Conservation (phyloP, 37 sponge, comb jelly and placozoan genomes). For the Geodia barretti region DNA sequence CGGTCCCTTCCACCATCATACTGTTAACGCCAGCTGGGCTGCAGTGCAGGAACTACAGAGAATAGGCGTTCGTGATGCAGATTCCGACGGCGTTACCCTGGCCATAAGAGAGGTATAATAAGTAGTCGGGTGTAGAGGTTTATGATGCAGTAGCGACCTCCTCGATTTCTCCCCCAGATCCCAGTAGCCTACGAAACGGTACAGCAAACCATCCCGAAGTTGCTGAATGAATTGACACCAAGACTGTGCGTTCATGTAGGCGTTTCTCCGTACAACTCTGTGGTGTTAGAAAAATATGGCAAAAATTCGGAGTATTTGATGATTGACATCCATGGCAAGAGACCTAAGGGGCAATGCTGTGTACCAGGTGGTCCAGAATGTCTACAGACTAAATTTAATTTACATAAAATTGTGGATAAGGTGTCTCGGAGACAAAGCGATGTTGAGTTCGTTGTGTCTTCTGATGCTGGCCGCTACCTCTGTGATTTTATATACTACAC, state of each 20-base stretch:
- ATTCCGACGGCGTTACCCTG: background rate
- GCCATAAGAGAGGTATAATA: slow-evolving; percentile 23
- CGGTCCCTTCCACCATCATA: slow-evolving; percentile 64
- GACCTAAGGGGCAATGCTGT: slow-evolving; percentile 10
- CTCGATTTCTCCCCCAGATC: slow-evolving; percentile 7
- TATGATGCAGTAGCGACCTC: background rate
- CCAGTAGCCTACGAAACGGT: slow-evolving; percentile 62
- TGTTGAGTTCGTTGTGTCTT: slow-evolving; percentile 32
- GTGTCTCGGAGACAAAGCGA: background rate
- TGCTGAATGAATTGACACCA: slow-evolving; percentile 54
- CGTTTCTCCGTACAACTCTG: slow-evolving; percentile 36
- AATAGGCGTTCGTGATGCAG: slow-evolving; percentile 1
- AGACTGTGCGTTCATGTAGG: slow-evolving; percentile 71
- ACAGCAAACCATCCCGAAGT: slow-evolving; percentile 7
- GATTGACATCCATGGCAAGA: slow-evolving; percentile 30
- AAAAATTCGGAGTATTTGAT: slow-evolving; percentile 38
- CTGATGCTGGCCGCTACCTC: slow-evolving; percentile 74
- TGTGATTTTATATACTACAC: slow-evolving; percentile 80
- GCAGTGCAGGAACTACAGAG: slow-evolving; percentile 49
- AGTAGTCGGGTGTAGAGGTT: too few species aligned
- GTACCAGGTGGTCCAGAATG: slow-evolving; percentile 31
- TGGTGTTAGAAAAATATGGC: slow-evolving; percentile 54
- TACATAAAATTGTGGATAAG: slow-evolving; percentile 4
- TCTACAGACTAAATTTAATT: slow-evolving; percentile 25
- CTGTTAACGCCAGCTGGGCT: slow-evolving; percentile 76